Conservation (phyloP, 2,888 invertebrate species). For the Mythimna loreyi region DNA sequence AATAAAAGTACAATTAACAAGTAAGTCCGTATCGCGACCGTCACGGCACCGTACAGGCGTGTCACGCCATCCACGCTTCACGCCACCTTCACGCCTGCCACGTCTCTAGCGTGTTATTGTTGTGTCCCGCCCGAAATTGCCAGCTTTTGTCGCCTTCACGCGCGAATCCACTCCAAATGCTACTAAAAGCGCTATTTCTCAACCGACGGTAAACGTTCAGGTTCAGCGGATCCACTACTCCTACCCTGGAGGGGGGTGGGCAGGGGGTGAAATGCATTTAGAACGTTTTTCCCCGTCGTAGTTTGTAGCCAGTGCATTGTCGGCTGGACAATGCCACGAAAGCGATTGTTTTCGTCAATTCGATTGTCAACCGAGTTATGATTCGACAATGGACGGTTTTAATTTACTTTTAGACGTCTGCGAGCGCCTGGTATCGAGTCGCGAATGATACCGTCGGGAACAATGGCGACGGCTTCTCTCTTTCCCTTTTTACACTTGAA, state of each 20-base stretch:
- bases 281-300: slow-evolving; percentile 61
- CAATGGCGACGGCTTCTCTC: slow-evolving; percentile 34
- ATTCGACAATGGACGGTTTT: slow-evolving; percentile 62
- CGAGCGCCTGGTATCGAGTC: slow-evolving; percentile 46
- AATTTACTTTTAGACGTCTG: slow-evolving; percentile 62
- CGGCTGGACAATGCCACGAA: slow-evolving; percentile 60
- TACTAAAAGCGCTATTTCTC: slow-evolving; percentile 70
- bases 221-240: slow-evolving; percentile 59
- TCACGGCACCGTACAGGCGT: slow-evolving; percentile 11
- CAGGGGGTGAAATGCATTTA: slow-evolving; percentile 64
- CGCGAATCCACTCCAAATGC: slow-evolving; percentile 67
- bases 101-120: slow-evolving; percentile 62
- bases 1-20: slow-evolving; percentile 50
- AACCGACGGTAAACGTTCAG: slow-evolving; percentile 67
- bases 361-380: slow-evolving; percentile 66
- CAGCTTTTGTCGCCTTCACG: slow-evolving; percentile 70
- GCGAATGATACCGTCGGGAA: slow-evolving; percentile 49
- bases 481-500: slow-evolving; percentile 56
- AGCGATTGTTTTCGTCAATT: slow-evolving; percentile 67
- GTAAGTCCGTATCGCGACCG: slow-evolving; percentile 10
- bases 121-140: slow-evolving; percentile 66
- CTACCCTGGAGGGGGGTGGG: slow-evolving; percentile 27
- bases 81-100: slow-evolving; percentile 22
- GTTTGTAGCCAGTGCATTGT: slow-evolving; percentile 66
- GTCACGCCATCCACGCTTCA: slow-evolving; percentile 38